Evolutionary conservation across 2,888 invertebrate species (phyloP), one percentile per base, ranked within the genome.

Genomic region (Pandemis corylana): DNA sequence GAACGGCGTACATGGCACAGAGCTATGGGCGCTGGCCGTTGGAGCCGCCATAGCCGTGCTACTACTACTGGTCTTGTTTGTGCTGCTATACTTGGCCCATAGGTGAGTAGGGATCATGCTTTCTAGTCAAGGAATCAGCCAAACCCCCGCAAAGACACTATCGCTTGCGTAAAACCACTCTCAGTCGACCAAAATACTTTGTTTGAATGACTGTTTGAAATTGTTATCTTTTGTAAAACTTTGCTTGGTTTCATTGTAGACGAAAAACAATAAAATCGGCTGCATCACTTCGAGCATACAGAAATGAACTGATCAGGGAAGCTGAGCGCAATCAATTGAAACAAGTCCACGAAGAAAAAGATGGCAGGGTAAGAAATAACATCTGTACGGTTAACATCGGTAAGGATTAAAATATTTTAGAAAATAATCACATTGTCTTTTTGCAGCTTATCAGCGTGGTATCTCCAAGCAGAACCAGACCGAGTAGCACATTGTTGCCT

Each of bases 21-120:
- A 94, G 70, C 80, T 94, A 0, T 97, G 96, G 96, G 92, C 97
- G 0, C 89, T 97, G 71, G 95, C 96, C 0, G 95, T 96, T 0
- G 96, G 96, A 0, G 95, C 96, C 2, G 92, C 95, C 28, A 94
- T 95, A 5, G 96, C 96, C 0, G 85, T 96, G 5, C 85, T 96
- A 3, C 85, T 97, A 6, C 82, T 97, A 12, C 85, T 96, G 13
- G 90, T 96, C n/a, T 81, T 96, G 51, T 80, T 96, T 36, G 94
- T 94, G 2, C 86, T 96, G 56, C 81, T 94, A 20, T 95, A 93
- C 80, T 80, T 94, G 56, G 90, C 91, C 61, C 92, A 91, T 62
- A 94, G 95, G 85, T 92, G 28, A 72, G n/a, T n/a, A n/a, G 65
- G 20, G 20, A 41, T 20, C 20, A 13, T 20, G 10, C 3, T 15